Evolutionary conservation across 30 jellyfish, hydroid and myxozoan species (phyloP).

Genomic region (Chironex yamaguchii): DNA sequence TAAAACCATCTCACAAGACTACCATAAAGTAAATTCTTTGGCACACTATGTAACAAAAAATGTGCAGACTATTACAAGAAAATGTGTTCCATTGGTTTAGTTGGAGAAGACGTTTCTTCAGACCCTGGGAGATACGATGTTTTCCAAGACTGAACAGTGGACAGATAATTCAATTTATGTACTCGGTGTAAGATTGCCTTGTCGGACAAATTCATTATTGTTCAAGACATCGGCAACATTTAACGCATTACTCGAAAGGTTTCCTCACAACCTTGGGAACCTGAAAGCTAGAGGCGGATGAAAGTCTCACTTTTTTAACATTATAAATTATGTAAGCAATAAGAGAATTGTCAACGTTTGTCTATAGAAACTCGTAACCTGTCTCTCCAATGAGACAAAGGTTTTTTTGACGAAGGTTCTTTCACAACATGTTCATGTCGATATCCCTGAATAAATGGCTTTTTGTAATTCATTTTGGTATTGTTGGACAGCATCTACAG

Average conservation of each 20-base stretch:
- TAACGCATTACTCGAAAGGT: conserved; percentile 9
- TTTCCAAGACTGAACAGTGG: conserved; percentile 19
- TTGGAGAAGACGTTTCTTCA: neutral
- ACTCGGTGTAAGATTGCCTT: conserved; percentile 35
- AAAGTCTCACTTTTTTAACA: neutral
- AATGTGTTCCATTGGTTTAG: neutral
- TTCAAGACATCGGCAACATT: conserved; percentile 14
- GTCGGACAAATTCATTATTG: conserved; percentile 44
- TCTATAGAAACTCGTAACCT: neutral
- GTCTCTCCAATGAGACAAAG: neutral
- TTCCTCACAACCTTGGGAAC: conserved; percentile 40
- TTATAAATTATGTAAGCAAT: conserved; percentile 1
- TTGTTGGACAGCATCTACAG: neutral
- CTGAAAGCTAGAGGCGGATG: conserved; percentile 8
- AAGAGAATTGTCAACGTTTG: neutral
- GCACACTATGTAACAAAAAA: neutral
- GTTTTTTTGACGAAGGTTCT: neutral
- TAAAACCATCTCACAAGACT: neutral
- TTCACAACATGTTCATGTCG: neutral
- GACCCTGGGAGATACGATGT: neutral
- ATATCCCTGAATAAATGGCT: neutral
- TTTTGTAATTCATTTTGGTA: neutral
- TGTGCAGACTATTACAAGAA: neutral
- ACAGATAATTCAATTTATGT: conserved; percentile 35
- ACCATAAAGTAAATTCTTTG: neutral